Base-by-base conservation (phyloP, 1,140 invertebrate genomes). In the Papilio glaucus region DNA sequence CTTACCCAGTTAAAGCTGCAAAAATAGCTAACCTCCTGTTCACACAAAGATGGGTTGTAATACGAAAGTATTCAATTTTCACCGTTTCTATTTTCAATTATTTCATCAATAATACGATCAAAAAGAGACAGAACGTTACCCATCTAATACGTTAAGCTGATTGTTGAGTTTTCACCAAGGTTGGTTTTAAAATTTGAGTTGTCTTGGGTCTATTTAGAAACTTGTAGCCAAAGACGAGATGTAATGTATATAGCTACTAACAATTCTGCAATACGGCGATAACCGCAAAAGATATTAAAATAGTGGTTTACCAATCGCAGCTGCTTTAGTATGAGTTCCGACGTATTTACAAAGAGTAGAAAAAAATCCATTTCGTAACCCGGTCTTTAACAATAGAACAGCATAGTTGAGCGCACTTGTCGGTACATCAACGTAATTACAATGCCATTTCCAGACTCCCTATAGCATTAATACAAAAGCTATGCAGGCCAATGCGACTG, bases 401-500 rank as follows among this genome's bases (percentile, higher is more conserved):
- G 41, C 24, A 49, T 49, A 42, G 42, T 33, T 21, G 67, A 69
- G 42, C 67, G 42, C 42, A 49, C 41, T 69, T 49, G 41, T 26
- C 15, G 26, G 67, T 53, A 69, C 67, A 69, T 67, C 57, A 65
- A 65, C 60, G 62, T 57, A 61, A 49, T 68, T 57, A 60, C 57
- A 29, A 62, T 57, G 72, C 33, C 73, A 73, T 67, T 77, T 81
- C 79, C 73, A 83, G 77, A 67, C 45, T 29, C 33, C 38, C 72
- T 79, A 69, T 69, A 80, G 57, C 72, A 80, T 76, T 73, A 57
- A 77, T 77, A 78, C 75, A 78, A 77, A 72, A 81, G 75, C 73
- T 80, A 88, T 85, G 78, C 81, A 87, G 84, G 82, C 87, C 81
- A 84, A 85, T 86, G 84, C 82, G 82, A 82, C 85, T 72, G 77